Evolutionary conservation across 2,888 invertebrate species (phyloP), one percentile per base, ranked within the genome.

Genomic region (Timandra comae): DNA sequence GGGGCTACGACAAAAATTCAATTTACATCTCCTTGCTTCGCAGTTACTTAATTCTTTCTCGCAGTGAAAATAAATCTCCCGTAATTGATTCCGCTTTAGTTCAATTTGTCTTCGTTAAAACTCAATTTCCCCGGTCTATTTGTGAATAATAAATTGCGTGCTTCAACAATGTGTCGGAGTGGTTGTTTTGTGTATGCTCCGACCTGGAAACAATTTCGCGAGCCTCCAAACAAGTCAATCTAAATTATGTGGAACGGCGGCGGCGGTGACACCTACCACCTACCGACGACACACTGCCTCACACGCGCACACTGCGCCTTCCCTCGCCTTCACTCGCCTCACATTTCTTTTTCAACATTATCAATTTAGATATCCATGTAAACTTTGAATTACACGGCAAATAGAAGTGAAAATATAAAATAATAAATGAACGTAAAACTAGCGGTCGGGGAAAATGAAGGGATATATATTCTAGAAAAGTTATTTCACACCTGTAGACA

Each of bases 31-130:
- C 60, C 66, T 68, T 69, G 68, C 67, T 59, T 70, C 75, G 64
- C 70, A 63, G 71, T 75, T 72, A 77, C 74, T 79, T 79, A 76
- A 76, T 75, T 78, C 76, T 77, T 77, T 78, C 72, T 66, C 69
- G 66, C 71, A 62, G 69, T 69, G 72, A 77, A 77, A 79, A 79
- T 79, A 81, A 82, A 79, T 79, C 81, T 78, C 64, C 69, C 71
- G 70, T 81, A 84, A 84, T 81, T 82, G 81, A 80, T 81, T 82
- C 74, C 67, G 79, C 75, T 81, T 79, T 76, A 78, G 76, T 82
- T 78, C 78, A 80, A 81, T 82, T 80, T 81, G 80, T 81, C 81
- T 81, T 82, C 79, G 80, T 82, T 81, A 81, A 81, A 82, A 79
- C 78, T 72, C 81, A 78, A 82, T 82, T 79, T 79, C 75, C 73